phyloP scores from a whole-genome alignment of 2,888 invertebrate species.

The Drosophila cyrtoloma region DNA sequence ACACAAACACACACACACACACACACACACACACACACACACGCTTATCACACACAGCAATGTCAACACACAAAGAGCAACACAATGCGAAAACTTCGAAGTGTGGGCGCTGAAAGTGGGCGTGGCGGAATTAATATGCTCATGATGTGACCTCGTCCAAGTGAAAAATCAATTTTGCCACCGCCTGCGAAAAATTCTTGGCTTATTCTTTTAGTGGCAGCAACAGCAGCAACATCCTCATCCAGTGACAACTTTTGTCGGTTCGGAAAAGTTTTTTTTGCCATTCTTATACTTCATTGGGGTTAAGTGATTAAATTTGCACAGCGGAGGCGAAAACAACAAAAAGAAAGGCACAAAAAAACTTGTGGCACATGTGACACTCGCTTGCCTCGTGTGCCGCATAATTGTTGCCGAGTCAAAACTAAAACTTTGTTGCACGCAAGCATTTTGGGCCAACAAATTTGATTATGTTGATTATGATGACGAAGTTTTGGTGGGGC shows the following conservation, averaged over 20 bases:
- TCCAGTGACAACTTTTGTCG: slow-evolving; percentile 50
- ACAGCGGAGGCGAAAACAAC: slow-evolving; percentile 30
- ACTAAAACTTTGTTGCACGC: slow-evolving; percentile 50
- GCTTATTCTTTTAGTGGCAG: slow-evolving; percentile 21
- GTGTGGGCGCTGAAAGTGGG: slow-evolving; percentile 4
- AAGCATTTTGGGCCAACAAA: slow-evolving; percentile 32
- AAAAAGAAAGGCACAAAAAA: slow-evolving; percentile 18
- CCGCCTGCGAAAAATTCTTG: slow-evolving; percentile 13
- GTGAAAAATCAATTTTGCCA: slow-evolving; percentile 75
- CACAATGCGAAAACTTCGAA: slow-evolving; percentile 50
- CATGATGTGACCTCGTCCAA: slow-evolving; percentile 66
- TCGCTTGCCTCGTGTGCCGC: slow-evolving; percentile 27
- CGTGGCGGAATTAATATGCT: slow-evolving; percentile 74
- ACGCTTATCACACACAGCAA: slow-evolving; percentile 20
- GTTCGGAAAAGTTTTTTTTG: slow-evolving; percentile 41
- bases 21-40: slow-evolving; percentile 22
- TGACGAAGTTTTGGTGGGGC: slow-evolving; percentile 15
- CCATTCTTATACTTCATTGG: slow-evolving; percentile 73
- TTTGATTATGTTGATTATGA: slow-evolving; percentile 65
- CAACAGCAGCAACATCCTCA: slow-evolving; percentile 5
- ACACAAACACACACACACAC: slow-evolving; percentile 29
- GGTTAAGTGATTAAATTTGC: slow-evolving; percentile 81
- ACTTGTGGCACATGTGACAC: slow-evolving; percentile 42
- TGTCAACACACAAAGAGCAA: slow-evolving; percentile 65
- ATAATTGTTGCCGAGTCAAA: slow-evolving; percentile 63